A percentile compares a stretch with the other conserved stretches of the same genome.
phyloP scores from a whole-genome alignment of 2,888 invertebrate species.

The Apomyelois bistriatella region DNA sequence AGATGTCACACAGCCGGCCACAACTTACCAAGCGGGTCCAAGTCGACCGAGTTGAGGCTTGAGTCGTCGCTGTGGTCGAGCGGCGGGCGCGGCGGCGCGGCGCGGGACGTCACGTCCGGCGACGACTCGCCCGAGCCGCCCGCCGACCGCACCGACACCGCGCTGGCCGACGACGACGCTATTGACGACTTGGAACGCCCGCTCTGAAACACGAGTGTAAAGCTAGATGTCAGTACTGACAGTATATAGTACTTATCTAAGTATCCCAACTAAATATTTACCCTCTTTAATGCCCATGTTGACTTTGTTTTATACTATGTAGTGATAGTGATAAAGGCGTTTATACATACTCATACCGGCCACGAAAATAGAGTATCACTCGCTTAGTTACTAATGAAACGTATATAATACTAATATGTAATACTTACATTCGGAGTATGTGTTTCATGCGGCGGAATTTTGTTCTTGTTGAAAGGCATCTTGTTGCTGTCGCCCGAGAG shows the following conservation, averaged over 20 bases:
- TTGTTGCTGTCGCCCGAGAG: conserved; percentile 79
- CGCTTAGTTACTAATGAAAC: too few relatives aligned
- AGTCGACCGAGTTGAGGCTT: conserved; percentile 94
- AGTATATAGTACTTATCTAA: too few relatives aligned
- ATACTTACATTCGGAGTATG: conserved; percentile 83
- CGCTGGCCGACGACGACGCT: conserved; percentile 71
- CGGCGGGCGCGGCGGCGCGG: conserved; percentile 67
- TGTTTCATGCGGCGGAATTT: conserved; percentile 79
- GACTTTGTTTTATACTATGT: too few relatives aligned
- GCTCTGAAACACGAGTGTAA: too few relatives aligned
- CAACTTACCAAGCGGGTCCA: conserved; percentile 84
- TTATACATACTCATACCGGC: too few relatives aligned
- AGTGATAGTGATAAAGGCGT: too few relatives aligned
- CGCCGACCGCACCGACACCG: conserved; percentile 73
- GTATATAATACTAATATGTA: too few relatives aligned
- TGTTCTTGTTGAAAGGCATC: conserved; percentile 77
- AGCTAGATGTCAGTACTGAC: too few relatives aligned
- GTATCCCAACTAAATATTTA: too few relatives aligned
- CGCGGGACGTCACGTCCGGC: conserved; percentile 76
- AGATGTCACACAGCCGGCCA: too few relatives aligned
- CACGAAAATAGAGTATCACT: too few relatives aligned
- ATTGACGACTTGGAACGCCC: conserved; percentile 80
- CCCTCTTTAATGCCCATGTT: too few relatives aligned
- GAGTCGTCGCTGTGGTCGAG: conserved; percentile 89
- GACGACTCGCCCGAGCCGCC: conserved; percentile 71